phyloP scores from a whole-genome alignment of 2,888 invertebrate genomes.

The Oligia latruncula region DNA sequence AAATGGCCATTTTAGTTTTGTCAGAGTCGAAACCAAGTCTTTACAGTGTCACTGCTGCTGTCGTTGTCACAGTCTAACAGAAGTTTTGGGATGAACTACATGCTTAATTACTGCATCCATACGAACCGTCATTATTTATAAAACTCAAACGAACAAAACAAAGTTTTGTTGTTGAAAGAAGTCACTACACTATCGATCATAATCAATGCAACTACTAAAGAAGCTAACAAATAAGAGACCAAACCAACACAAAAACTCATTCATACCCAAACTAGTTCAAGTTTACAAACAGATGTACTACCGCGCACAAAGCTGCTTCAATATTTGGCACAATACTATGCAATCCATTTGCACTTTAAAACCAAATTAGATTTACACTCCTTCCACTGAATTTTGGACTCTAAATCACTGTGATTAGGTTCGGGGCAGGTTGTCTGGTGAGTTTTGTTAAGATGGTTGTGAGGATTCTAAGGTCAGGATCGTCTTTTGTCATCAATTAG shows the following conservation, averaged over 20 bases:
- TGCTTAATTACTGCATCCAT: background rate
- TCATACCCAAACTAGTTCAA: constrained; percentile 85
- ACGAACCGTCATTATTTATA: background rate
- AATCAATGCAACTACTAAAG: constrained; percentile 37
- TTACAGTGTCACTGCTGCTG: background rate
- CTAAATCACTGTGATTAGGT: constrained; percentile 53
- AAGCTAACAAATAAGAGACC: constrained; percentile 60
- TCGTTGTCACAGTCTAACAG: background rate
- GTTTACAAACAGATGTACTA: constrained; percentile 83
- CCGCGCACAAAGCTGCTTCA: constrained; percentile 72
- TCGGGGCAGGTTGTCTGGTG: background rate
- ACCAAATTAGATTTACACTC: constrained; percentile 50
- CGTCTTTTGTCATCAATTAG: constrained; percentile 78
- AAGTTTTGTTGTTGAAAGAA: background rate
- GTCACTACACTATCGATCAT: constrained; percentile 27
- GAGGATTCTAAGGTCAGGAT: constrained; percentile 75
- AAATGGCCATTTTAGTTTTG: background rate
- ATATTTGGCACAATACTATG: constrained; percentile 76
- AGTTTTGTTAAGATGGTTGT: constrained; percentile 36
- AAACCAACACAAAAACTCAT: constrained; percentile 76
- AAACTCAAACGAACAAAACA: background rate
- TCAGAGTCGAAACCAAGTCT: background rate
- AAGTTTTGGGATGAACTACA: background rate
- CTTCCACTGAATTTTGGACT: constrained; percentile 47
- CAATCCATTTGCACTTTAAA: constrained; percentile 75